A percentile compares a stretch with the other conserved stretches of the same genome.
Conservation (phyloP, 2,797 vertebrate genomes). For the Passerculus sandwichensis region DNA sequence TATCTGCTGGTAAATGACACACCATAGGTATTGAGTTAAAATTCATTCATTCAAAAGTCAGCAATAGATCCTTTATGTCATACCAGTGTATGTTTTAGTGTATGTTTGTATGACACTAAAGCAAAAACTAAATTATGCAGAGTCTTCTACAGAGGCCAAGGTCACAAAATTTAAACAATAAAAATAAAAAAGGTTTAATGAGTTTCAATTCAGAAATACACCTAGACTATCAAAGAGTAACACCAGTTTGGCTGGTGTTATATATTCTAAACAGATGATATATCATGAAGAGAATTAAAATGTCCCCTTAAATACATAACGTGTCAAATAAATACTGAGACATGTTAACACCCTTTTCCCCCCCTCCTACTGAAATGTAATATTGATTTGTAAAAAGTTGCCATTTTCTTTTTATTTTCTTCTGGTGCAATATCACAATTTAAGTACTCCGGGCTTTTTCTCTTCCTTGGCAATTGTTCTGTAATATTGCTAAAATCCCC, state of each 20-base stretch:
- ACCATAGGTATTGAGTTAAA: neutral
- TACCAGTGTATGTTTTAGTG: neutral
- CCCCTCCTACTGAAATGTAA: neutral
- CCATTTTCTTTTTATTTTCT: neutral
- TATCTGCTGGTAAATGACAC: neutral
- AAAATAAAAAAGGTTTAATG: neutral
- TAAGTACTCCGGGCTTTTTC: neutral
- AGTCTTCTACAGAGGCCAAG: neutral
- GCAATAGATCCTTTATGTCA: neutral
- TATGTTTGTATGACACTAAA: fast-evolving
- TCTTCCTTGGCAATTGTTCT: neutral
- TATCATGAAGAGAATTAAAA: neutral
- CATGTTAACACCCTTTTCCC: neutral
- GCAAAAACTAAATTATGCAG: neutral
- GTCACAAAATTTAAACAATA: neutral
- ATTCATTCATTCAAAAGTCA: neutral
- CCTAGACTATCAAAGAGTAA: neutral
- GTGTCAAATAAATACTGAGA: neutral
- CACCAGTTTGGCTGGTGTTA: neutral
- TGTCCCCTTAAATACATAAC: neutral
- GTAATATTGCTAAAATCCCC: neutral
- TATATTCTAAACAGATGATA: neutral
- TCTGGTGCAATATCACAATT: neutral
- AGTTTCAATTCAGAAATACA: neutral
- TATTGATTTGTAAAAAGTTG: neutral